Evolutionary conservation across 2,113 vertebrate species (phyloP).

Genomic region (Benitochromis conjunctus): DNA sequence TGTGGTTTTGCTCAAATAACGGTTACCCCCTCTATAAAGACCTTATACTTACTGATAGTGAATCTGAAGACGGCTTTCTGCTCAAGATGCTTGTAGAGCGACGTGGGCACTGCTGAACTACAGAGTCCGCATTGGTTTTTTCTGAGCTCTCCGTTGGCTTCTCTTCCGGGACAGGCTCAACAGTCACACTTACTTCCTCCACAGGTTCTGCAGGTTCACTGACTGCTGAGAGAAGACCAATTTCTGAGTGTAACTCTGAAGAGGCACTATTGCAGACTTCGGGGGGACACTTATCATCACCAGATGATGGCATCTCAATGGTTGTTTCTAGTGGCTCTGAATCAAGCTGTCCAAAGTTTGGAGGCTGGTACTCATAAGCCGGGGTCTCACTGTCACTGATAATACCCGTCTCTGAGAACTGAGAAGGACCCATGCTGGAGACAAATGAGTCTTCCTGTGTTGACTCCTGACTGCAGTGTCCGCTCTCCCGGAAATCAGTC

Average conservation of each 20-base stretch:
- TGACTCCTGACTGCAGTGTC: conserved; percentile 70
- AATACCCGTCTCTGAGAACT: conserved; percentile 37
- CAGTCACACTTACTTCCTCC: neutral
- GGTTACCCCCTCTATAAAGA: neutral
- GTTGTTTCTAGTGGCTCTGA: neutral
- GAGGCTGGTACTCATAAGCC: neutral
- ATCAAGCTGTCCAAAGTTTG: neutral
- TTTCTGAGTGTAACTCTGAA: neutral
- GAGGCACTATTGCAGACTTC: neutral
- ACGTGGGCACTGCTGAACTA: neutral
- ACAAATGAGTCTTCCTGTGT: conserved; percentile 66
- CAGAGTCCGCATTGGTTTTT: neutral
- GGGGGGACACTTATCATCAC: neutral
- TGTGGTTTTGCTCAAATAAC: neutral
- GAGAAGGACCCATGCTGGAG: conserved; percentile 52
- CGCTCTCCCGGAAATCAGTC: conserved; percentile 43
- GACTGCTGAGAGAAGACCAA: neutral
- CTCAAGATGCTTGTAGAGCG: conserved; percentile 42
- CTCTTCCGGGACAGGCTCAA: neutral
- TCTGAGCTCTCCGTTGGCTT: neutral
- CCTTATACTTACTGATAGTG: conserved; percentile 53
- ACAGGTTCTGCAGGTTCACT: neutral
- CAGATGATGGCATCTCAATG: neutral
- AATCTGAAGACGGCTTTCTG: conserved; percentile 33
- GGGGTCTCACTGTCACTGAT: conserved; percentile 54